Evolutionary conservation across 1,140 invertebrate genomes (phyloP).

Genomic region (Aphelenchoides besseyi): DNA sequence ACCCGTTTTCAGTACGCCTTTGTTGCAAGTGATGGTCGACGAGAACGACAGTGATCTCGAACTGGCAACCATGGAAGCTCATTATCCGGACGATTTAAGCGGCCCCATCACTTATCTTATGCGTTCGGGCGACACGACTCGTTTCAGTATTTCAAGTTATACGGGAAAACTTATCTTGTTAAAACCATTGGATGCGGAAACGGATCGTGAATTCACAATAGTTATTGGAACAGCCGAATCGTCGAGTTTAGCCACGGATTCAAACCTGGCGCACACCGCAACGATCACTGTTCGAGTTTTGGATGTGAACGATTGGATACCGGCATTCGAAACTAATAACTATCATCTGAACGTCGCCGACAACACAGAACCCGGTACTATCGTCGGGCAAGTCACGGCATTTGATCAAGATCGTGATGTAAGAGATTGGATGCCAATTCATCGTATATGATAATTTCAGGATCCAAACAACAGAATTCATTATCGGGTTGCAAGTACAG

Average conservation of each 20-base stretch:
- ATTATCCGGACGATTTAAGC: constrained; percentile 50
- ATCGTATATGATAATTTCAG: constrained; percentile 24
- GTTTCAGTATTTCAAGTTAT: constrained; percentile 38
- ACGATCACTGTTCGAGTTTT: constrained; percentile 51
- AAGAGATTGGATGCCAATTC: background rate
- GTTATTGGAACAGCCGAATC: constrained; percentile 51
- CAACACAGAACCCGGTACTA: constrained; percentile 54
- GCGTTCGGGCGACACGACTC: constrained; percentile 44
- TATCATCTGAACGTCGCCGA: constrained; percentile 49
- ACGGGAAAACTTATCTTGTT: constrained; percentile 51
- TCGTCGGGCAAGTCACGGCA: constrained; percentile 57
- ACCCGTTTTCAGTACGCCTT: constrained; percentile 49
- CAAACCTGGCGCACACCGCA: constrained; percentile 46
- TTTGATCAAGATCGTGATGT: constrained; percentile 59
- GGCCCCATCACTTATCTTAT: constrained; percentile 54
- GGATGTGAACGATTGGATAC: constrained; percentile 63
- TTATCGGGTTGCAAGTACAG: constrained; percentile 44
- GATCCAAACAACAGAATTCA: constrained; percentile 55
- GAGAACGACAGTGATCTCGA: constrained; percentile 58
- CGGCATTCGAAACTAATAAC: constrained; percentile 51
- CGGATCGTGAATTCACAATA: constrained; percentile 37
- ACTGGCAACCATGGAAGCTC: constrained; percentile 47
- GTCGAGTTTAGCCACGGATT: constrained; percentile 26
- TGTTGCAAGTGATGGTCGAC: constrained; percentile 49
- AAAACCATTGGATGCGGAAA: constrained; percentile 55